phyloP scores from a whole-genome alignment of 1,140 invertebrate species.

The Homalodisca vitripennis region DNA sequence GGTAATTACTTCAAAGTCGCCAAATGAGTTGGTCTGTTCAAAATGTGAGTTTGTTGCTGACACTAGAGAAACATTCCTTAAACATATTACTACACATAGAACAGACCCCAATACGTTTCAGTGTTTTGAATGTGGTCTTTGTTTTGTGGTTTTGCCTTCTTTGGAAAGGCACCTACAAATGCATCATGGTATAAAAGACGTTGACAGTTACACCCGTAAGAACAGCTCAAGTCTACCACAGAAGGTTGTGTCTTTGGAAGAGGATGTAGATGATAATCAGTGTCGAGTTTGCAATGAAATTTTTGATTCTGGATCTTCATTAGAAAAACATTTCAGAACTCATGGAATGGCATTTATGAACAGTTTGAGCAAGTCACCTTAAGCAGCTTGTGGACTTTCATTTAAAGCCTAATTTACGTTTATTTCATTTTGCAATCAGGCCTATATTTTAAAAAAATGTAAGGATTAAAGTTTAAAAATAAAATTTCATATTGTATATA shows the following conservation, averaged over 20 bases:
- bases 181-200: constrained; percentile 58
- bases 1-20: not conserved
- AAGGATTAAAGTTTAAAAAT: too few relatives aligned
- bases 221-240: constrained; percentile 44
- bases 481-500: too few relatives aligned
- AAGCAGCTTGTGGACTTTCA: not conserved
- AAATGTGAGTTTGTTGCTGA: constrained; percentile 50
- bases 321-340: constrained; percentile 61
- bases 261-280: constrained; percentile 58
- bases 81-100: constrained; percentile 56
- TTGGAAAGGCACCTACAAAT: constrained; percentile 62
- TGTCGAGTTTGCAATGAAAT: constrained; percentile 62
- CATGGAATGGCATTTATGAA: constrained; percentile 67
- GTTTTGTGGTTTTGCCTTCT: constrained; percentile 63
- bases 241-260: constrained; percentile 47
- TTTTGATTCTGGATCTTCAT: constrained; percentile 55
- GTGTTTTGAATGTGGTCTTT: constrained; percentile 66
- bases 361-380: not conserved
- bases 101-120: constrained; percentile 58
- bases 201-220: constrained; percentile 54
- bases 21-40: not conserved
- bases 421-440: too few relatives aligned
- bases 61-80: constrained; percentile 50
- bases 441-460: too few relatives aligned
- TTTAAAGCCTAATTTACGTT: too few relatives aligned